Percentiles rank a stretch among this genome's conserved stretches.
Evolutionary conservation across 2,113 vertebrate species (phyloP).

Genomic region (Vidua chalybeata): DNA sequence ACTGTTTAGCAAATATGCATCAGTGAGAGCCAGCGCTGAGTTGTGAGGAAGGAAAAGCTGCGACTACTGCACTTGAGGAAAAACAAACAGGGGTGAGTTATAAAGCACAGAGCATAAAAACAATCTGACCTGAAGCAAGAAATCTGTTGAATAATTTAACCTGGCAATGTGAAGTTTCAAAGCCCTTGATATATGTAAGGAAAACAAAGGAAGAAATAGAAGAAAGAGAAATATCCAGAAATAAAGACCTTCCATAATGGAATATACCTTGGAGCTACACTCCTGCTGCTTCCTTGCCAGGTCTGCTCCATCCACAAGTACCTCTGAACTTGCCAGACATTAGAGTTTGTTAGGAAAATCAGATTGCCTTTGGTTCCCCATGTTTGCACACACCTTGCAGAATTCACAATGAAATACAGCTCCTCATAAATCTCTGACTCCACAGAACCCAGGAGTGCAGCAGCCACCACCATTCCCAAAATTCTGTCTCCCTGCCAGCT

Average conservation of each 20-base stretch:
- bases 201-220: neutral
- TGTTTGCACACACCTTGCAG: neutral
- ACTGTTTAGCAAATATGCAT: neutral
- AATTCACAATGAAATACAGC: neutral
- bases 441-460: neutral
- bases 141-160: slow-evolving; percentile 61
- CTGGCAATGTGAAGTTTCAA: neutral
- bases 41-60: neutral
- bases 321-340: neutral
- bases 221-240: neutral
- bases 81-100: neutral
- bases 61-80: neutral
- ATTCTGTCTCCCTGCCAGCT: neutral
- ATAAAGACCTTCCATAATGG: neutral
- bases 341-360: neutral
- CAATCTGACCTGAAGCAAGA: slow-evolving; percentile 20
- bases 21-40: neutral
- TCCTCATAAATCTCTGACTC: neutral
- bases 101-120: neutral
- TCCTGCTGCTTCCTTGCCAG: neutral
- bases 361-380: neutral
- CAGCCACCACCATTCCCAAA: neutral
- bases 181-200: neutral
- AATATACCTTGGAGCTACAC: neutral
- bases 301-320: neutral